Evolutionary conservation across 2,113 vertebrate genomes (phyloP).

Genomic region (Amblyopsis rosae): DNA sequence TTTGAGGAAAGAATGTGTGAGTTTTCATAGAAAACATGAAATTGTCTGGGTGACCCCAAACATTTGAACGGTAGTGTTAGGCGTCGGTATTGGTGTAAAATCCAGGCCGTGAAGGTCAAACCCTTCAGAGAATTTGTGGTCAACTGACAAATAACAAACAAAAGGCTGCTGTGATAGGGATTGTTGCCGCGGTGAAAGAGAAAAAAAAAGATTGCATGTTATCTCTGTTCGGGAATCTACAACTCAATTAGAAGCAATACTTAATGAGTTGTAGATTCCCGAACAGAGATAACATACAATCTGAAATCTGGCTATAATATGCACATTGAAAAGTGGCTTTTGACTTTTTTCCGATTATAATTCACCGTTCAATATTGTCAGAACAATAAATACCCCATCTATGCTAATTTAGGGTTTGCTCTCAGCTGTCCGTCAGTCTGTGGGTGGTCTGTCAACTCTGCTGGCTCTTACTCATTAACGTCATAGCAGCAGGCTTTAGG

Average conservation of each 20-base stretch:
- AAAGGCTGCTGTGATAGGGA: constrained; percentile 43
- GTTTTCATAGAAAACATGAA: too few species aligned
- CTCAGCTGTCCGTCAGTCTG: too few species aligned
- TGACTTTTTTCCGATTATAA: neutral
- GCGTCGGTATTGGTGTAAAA: neutral
- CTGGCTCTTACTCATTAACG: too few species aligned
- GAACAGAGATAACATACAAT: constrained; percentile 37
- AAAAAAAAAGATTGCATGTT: constrained; percentile 26
- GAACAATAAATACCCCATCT: too few species aligned
- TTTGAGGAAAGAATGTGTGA: too few species aligned
- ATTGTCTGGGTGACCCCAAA: too few species aligned
- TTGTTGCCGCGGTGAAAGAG: constrained; percentile 53
- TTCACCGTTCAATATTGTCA: too few species aligned
- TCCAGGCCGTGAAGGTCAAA: constrained; percentile 16
- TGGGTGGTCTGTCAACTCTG: too few species aligned
- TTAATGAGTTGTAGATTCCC: constrained; percentile 20
- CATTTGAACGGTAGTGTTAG: too few species aligned
- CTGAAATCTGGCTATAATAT: neutral
- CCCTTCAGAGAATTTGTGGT: constrained; percentile 42
- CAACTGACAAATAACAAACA: constrained; percentile 41
- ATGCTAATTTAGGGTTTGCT: too few species aligned
- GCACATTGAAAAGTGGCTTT: neutral
- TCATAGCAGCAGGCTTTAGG: too few species aligned
- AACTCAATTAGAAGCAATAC: constrained; percentile 22
- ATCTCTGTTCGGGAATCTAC: constrained; percentile 19